Conservation (phyloP, 2,797 vertebrate species). For the Sebastes variabilis region DNA sequence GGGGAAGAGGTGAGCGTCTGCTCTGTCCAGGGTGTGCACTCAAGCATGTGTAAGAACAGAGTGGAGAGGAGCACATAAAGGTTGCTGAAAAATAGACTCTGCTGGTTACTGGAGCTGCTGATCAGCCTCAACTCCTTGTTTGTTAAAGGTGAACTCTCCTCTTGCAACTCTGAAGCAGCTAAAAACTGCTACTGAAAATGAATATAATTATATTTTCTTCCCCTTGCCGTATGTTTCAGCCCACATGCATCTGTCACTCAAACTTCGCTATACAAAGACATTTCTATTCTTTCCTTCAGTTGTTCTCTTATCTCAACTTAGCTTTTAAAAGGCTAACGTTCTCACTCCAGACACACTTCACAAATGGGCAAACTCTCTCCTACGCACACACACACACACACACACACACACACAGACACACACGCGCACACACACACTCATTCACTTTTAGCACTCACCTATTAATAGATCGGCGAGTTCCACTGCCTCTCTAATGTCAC, state of each 20-base stretch:
- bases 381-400: conserved; percentile 35
- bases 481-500: conserved; percentile 44
- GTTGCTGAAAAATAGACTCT: not conserved
- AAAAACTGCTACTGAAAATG: not conserved
- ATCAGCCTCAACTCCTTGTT: not conserved
- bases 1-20: not conserved
- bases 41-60: not conserved
- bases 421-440: conserved; percentile 20
- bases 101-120: not conserved
- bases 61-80: not conserved
- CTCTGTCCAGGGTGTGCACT: not conserved
- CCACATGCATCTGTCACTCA: not conserved
- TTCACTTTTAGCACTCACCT: conserved; percentile 28
- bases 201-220: not conserved
- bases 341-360: not conserved
- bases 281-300: not conserved
- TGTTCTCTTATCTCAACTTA: not conserved
- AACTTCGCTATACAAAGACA: not conserved
- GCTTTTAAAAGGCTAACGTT: not conserved
- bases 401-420: conserved; percentile 39
- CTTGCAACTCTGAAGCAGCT: not conserved
- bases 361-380: not conserved
- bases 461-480: conserved; percentile 47
- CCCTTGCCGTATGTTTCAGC: not conserved
- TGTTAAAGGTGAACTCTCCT: not conserved